Evolutionary conservation across 1,140 invertebrate species (phyloP).

Genomic region (Heliothis subflexa): DNA sequence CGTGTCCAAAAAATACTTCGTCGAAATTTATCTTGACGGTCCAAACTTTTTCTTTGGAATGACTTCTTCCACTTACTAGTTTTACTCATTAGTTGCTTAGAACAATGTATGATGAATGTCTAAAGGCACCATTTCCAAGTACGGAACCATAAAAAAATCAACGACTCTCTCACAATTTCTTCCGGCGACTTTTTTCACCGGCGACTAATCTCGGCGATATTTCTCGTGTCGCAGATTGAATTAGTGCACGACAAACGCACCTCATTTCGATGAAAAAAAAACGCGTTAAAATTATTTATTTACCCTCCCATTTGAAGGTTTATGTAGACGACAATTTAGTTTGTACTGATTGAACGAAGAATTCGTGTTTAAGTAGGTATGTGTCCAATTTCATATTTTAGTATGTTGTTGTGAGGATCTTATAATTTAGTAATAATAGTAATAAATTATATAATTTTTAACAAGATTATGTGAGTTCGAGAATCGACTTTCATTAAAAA

Average conservation of each 20-base stretch:
- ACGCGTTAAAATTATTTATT: constrained; percentile 35
- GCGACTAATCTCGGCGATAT: constrained; percentile 76
- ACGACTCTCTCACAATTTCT: constrained; percentile 26
- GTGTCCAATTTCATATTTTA: not conserved
- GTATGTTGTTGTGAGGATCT: no score
- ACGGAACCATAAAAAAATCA: constrained; percentile 29
- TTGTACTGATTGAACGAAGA: not conserved
- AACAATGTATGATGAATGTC: not conserved
- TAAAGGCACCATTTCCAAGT: constrained; percentile 1
- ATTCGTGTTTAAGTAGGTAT: not conserved
- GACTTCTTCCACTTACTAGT: no score
- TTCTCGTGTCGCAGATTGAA: constrained; percentile 75
- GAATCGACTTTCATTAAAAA: no score
- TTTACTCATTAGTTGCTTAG: no score
- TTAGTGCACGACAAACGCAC: constrained; percentile 70
- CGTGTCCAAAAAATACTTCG: no score
- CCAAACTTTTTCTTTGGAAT: no score
- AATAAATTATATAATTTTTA: no score
- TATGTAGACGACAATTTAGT: not conserved
- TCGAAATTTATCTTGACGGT: no score
- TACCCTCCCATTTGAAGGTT: constrained; percentile 4
- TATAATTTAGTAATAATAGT: no score
- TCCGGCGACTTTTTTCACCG: constrained; percentile 61
- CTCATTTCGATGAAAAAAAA: constrained; percentile 50
- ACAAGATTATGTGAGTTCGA: no score